Evolutionary conservation across 2,888 invertebrate species (phyloP).

Genomic region (Tholera decimalis): DNA sequence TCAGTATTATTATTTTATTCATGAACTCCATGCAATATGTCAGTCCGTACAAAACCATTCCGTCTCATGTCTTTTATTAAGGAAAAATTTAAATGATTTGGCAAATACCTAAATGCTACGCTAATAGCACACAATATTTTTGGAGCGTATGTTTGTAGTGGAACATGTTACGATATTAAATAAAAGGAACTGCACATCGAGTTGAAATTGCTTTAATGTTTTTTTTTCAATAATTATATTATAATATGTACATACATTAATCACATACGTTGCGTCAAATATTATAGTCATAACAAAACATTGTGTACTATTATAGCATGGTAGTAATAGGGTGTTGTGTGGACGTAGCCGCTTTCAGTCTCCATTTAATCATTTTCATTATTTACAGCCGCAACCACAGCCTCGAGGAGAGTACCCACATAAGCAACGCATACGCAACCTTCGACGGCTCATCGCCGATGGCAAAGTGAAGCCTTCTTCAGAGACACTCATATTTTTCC

Average conservation of each 20-base stretch:
- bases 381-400: conserved; percentile 67
- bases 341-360: conserved; percentile 47
- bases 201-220: conserved; percentile 58
- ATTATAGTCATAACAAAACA: conserved; percentile 51
- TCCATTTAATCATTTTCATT: conserved; percentile 38
- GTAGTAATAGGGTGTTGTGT: conserved; percentile 37
- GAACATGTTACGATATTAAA: conserved; percentile 40
- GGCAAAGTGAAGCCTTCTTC: conserved; percentile 88
- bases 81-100: background rate
- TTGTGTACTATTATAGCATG: conserved; percentile 61
- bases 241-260: conserved; percentile 59
- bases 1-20: background rate
- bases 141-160: conserved; percentile 26
- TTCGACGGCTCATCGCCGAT: conserved; percentile 86
- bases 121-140: conserved; percentile 64
- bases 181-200: conserved; percentile 57
- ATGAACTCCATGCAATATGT: background rate
- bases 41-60: conserved; percentile 3
- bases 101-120: conserved; percentile 39
- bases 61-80: background rate
- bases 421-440: conserved; percentile 92
- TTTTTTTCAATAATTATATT: conserved; percentile 50
- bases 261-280: conserved; percentile 50
- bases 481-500: conserved; percentile 89
- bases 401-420: conserved; percentile 92